These are phyloP conservation scores for Lumbricus terrestris DNA, from an alignment of 2,888 invertebrate genomes.

Conservation along the genomic window DNA sequence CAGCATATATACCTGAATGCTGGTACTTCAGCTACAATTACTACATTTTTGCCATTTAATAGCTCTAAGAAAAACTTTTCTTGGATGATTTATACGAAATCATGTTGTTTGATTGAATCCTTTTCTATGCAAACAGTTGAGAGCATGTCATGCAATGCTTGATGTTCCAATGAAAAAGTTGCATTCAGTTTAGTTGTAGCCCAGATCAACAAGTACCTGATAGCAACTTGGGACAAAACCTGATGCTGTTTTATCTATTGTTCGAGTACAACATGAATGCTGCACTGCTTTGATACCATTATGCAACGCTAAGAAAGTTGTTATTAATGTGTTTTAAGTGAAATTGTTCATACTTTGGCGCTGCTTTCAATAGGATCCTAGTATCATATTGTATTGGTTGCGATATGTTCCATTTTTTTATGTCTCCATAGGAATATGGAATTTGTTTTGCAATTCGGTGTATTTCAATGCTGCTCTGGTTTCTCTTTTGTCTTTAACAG, in stretches of 20 bases:
- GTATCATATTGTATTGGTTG: too few species aligned
- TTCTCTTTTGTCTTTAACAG: slow-evolving; percentile 38
- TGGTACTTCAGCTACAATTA: background rate
- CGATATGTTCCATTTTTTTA: background rate
- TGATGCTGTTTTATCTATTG: too few species aligned
- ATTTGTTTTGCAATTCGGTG: background rate
- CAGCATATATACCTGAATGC: background rate
- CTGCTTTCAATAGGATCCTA: too few species aligned
- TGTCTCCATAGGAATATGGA: background rate
- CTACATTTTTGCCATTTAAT: background rate
- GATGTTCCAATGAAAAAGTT: background rate
- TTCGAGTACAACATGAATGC: too few species aligned
- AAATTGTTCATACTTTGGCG: too few species aligned
- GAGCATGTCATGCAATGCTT: background rate
- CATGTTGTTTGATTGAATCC: background rate
- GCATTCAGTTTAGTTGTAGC: background rate
- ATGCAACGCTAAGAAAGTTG: too few species aligned
- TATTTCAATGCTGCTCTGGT: background rate
- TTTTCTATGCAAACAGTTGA: background rate
- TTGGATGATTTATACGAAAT: background rate
- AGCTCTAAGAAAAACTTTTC: background rate
- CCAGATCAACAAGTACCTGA: too few species aligned
- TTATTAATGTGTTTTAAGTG: too few species aligned
- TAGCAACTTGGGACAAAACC: too few species aligned
- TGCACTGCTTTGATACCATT: too few species aligned